Base-by-base conservation (phyloP, 2,797 vertebrate genomes). In the Nannoperca australis region DNA sequence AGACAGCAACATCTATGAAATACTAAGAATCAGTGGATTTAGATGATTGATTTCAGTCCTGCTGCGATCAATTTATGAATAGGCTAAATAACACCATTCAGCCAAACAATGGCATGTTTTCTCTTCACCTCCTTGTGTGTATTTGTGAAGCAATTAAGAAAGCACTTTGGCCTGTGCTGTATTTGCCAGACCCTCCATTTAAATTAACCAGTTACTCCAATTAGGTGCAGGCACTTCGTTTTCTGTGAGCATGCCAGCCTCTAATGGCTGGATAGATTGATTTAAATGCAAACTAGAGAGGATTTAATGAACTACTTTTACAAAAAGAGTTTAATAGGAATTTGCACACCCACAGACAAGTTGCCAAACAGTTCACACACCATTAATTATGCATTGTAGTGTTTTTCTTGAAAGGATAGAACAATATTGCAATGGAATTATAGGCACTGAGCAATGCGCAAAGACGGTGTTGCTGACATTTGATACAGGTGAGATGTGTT, bases 291-390 rank as follows among this genome's bases (percentile, higher is more conserved):
- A 96, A 95, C 92, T 92, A 92, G 92, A 93, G 90, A 92, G 86
- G 88, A 93, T 95, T 95, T 95, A 95, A 95, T 95, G 89, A 95
- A 95, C 93, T 93, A 90, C 91, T 95, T 93, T 94, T 92, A 93
- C 90, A 90, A 86, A 91, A 89, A 90, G 86, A 90, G 82, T 94
- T 93, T 93, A 94, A 94, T 93, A 92, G 88, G 91, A 94, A 91
- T 93, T 90, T 94, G 83, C 91, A 86, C 90, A 91, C 85, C 83
- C 85, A 44, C 76, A 49, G 88, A 93, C 92, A 91, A 86, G 81
- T 92, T 92, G 92, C 90, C 86, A 91, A 94, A 92, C 83, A 84
- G 87, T 92, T 92, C 86, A 82, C 86, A 83, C 81, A 77, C 73
- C 82, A 92, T 94, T 93, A 92, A 94, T 94, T 94, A 94, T 89